A percentile compares a stretch with the other conserved stretches of the same genome.
phyloP scores from a whole-genome alignment of 1,140 invertebrate genomes.

The Varroa destructor region DNA sequence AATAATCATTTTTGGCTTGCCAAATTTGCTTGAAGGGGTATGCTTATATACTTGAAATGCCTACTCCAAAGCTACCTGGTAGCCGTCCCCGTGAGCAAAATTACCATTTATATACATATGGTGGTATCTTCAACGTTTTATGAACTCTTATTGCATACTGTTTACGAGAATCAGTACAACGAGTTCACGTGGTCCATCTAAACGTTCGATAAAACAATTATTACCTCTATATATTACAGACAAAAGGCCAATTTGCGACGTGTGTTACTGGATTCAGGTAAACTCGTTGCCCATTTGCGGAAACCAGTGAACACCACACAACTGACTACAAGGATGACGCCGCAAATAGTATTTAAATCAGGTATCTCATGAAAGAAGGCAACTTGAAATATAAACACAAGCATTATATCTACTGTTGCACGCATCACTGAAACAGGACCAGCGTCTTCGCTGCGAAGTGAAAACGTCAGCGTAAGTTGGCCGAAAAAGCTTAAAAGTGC shows the following conservation, averaged over 20 bases:
- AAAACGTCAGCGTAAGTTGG: slow-evolving; percentile 35
- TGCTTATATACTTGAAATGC: no score
- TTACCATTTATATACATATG: no score
- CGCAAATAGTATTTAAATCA: slow-evolving; percentile 60
- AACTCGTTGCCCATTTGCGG: slow-evolving; percentile 63
- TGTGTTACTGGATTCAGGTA: slow-evolving; percentile 34
- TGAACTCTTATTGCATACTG: no score
- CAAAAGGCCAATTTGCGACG: slow-evolving; percentile 30
- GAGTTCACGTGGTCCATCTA: no score
- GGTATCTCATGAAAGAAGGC: slow-evolving; percentile 58
- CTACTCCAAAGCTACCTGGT: no score
- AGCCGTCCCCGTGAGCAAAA: no score
- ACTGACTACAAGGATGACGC: slow-evolving; percentile 63
- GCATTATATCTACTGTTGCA: slow-evolving; percentile 58
- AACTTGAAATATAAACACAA: slow-evolving; percentile 72
- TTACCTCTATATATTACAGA: neutral
- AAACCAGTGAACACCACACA: slow-evolving; percentile 66
- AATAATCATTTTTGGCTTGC: no score
- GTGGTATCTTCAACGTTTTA: no score
- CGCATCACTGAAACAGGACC: slow-evolving; percentile 36
- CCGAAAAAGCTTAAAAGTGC: slow-evolving; percentile 35
- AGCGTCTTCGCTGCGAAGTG: slow-evolving; percentile 36
- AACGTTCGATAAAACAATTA: no score
- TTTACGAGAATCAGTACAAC: no score
- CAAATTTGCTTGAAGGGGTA: no score